Percentiles rank a stretch among this genome's conserved stretches.
Conservation (phyloP, 2,113 vertebrate genomes). For the Balaenoptera acutorostrata region DNA sequence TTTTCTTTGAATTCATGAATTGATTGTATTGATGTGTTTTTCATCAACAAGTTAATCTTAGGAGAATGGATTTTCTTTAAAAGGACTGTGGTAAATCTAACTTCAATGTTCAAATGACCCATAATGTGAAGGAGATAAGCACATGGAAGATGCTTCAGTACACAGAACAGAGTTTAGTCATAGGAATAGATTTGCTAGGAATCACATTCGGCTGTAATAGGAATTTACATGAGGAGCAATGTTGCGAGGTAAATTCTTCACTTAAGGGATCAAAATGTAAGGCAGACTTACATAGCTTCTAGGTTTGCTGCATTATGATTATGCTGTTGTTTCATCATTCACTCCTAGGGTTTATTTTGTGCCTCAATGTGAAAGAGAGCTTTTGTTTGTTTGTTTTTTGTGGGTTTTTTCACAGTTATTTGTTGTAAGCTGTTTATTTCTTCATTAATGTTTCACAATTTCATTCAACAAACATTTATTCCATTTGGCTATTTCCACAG, state of each 20-base stretch:
- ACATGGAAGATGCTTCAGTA: conserved; percentile 46
- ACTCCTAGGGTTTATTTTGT: background rate
- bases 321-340: background rate
- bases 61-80: conserved; percentile 65
- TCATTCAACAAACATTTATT: background rate
- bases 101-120: conserved; percentile 69
- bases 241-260: conserved; percentile 60
- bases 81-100: conserved; percentile 61
- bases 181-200: conserved; percentile 69
- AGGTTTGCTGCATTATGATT: background rate
- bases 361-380: background rate
- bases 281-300: conserved; percentile 38
- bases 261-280: conserved; percentile 57
- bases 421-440: background rate
- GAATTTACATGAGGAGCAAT: conserved; percentile 69
- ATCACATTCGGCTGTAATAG: conserved; percentile 71
- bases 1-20: background rate
- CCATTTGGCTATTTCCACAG: background rate
- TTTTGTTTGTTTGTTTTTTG: background rate
- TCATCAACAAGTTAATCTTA: background rate
- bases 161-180: conserved; percentile 54
- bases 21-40: background rate
- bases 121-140: conserved; percentile 73
- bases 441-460: background rate
- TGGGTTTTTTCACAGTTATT: background rate